Evolutionary conservation across 2,113 vertebrate species (phyloP).

Genomic region (Chloropsis hardwickii): DNA sequence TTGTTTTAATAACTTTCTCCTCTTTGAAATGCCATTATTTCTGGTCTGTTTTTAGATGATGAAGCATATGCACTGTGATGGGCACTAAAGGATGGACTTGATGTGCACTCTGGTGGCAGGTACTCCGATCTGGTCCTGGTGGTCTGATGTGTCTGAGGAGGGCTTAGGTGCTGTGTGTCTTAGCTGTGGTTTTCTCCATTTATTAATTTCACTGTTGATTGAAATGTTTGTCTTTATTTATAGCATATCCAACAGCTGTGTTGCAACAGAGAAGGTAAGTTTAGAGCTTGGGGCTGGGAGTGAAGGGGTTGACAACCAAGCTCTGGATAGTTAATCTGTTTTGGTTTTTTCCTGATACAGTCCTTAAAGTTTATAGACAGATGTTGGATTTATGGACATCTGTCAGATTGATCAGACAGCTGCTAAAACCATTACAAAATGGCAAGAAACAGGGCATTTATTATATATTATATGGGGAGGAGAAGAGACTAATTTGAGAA

Average conservation of each 20-base stretch:
- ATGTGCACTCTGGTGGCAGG: neutral
- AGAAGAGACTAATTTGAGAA: neutral
- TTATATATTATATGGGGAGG: neutral
- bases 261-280: neutral
- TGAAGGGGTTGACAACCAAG: rapidly evolving
- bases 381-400: neutral
- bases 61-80: neutral
- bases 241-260: neutral
- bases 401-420: neutral
- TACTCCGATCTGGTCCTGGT: rapidly evolving
- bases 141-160: neutral
- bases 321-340: neutral
- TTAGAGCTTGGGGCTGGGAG: no score
- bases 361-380: slow-evolving; percentile 19
- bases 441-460: neutral
- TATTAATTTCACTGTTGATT: neutral
- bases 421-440: neutral
- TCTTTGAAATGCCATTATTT: slow-evolving; percentile 3
- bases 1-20: neutral
- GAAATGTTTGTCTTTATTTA: neutral
- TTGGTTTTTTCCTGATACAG: neutral
- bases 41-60: neutral
- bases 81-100: neutral
- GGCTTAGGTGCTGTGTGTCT: neutral
- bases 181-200: neutral